Percentiles rank a stretch among this genome's conserved stretches.
These are phyloP conservation scores for Amphiprion clarkii DNA, from an alignment of 2,797 vertebrate genomes.

Conservation along the genomic window DNA sequence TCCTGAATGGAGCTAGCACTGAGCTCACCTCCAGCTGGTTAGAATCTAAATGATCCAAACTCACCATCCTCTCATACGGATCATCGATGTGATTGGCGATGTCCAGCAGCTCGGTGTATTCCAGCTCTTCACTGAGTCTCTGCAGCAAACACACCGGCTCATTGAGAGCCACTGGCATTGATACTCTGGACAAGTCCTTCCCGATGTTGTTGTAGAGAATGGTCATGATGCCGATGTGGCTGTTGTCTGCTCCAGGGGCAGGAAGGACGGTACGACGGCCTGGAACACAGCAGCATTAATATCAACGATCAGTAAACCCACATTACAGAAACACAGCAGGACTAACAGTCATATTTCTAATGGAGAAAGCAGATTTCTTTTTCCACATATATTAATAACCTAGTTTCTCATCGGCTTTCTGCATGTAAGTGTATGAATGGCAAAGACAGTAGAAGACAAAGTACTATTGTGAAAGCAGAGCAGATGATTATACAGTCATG, in stretches of 20 bases:
- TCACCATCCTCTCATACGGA: constrained; percentile 92
- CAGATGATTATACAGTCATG: too few species aligned
- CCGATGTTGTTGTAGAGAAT: constrained; percentile 95
- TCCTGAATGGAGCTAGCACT: not conserved
- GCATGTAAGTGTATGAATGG: too few species aligned
- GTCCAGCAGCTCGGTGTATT: constrained; percentile 91
- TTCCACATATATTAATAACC: too few species aligned
- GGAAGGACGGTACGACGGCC: constrained; percentile 86
- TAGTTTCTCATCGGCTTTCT: too few species aligned
- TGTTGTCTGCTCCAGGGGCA: constrained; percentile 81
- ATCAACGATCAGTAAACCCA: too few species aligned
- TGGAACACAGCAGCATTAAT: constrained; percentile 32
- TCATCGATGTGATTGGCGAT: constrained; percentile 86
- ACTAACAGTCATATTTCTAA: too few species aligned
- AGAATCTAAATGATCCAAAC: constrained; percentile 1
- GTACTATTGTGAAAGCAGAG: too few species aligned
- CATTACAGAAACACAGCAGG: too few species aligned
- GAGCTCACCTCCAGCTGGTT: not conserved
- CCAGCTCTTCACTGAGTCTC: constrained; percentile 92
- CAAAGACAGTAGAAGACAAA: too few species aligned
- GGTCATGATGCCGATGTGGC: constrained; percentile 91
- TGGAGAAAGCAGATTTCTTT: too few species aligned
- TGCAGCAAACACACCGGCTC: constrained; percentile 88
- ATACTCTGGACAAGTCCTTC: constrained; percentile 93
- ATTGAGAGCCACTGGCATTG: constrained; percentile 91